Evolutionary conservation across 64 coral and sea anemone species (phyloP).

Genomic region (Actinia equina): DNA sequence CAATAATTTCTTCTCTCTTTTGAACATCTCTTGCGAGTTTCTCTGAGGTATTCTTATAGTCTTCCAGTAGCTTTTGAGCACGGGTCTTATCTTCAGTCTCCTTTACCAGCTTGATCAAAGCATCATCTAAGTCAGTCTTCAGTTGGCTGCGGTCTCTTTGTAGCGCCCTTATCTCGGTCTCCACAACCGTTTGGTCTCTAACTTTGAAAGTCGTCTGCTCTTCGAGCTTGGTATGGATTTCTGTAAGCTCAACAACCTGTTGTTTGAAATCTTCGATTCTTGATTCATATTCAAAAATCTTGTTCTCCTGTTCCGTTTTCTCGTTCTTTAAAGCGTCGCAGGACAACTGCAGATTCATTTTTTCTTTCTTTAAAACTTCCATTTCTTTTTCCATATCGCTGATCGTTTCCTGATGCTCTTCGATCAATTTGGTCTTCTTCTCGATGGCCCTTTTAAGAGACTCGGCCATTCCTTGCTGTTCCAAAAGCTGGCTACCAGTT

Average conservation of each 20-base stretch:
- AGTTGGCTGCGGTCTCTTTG: slow-evolving; percentile 62
- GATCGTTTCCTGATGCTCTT: slow-evolving; percentile 48
- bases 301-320: slow-evolving; percentile 50
- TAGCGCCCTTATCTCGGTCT: slow-evolving; percentile 40
- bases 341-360: slow-evolving; percentile 59
- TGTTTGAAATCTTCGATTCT: slow-evolving; percentile 30
- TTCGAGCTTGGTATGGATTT: slow-evolving; percentile 62
- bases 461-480: slow-evolving; percentile 68
- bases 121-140: slow-evolving; percentile 40
- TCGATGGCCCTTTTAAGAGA: slow-evolving; percentile 57
- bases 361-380: slow-evolving; percentile 60
- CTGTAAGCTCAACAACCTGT: slow-evolving; percentile 33
- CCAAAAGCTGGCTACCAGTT: slow-evolving; percentile 49
- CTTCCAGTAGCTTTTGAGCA: slow-evolving; percentile 30
- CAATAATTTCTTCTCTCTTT: slow-evolving; percentile 39
- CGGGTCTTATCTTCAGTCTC: slow-evolving; percentile 39
- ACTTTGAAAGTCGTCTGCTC: slow-evolving; percentile 29
- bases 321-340: slow-evolving; percentile 32
- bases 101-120: slow-evolving; percentile 22
- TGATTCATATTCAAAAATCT: slow-evolving; percentile 37
- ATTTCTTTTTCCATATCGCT: slow-evolving; percentile 65
- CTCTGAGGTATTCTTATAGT: slow-evolving; percentile 18
- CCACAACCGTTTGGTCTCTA: slow-evolving; percentile 24
- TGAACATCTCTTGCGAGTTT: slow-evolving; percentile 14
- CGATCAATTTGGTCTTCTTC: slow-evolving; percentile 70